A percentile compares a stretch with the other conserved stretches of the same genome.
Conservation (phyloP, 2,888 invertebrate species). For the Patella ulyssiponensis region DNA sequence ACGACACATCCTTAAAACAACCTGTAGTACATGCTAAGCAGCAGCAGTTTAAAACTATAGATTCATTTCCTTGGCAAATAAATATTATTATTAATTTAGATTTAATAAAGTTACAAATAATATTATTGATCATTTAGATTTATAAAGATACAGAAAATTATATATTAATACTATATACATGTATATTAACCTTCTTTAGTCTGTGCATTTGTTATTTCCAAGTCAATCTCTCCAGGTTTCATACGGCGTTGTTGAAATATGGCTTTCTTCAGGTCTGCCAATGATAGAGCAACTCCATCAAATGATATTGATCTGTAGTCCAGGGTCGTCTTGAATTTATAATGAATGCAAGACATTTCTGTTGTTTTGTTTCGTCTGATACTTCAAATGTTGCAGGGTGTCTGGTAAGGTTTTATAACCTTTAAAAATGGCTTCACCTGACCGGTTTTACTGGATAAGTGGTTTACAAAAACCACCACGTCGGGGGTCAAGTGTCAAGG, state of each 20-base stretch:
- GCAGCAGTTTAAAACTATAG: no score
- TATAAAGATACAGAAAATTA: no score
- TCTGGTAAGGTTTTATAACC: no score
- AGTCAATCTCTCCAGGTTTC: conserved; percentile 93
- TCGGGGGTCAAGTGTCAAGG: no score
- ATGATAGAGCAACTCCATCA: conserved; percentile 96
- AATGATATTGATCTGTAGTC: conserved; percentile 97
- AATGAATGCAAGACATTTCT: conserved; percentile 88
- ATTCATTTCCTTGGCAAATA: no score
- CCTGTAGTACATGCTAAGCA: no score
- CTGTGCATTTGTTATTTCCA: conserved; percentile 96
- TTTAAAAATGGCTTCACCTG: not conserved
- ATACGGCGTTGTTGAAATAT: conserved; percentile 96
- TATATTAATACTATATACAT: no score
- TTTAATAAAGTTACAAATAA: no score
- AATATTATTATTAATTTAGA: no score
- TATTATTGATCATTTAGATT: no score
- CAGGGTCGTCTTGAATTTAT: conserved; percentile 97
- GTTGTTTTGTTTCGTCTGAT: not conserved
- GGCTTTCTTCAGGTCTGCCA: conserved; percentile 93
- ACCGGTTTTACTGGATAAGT: conserved; percentile 1
- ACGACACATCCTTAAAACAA: not conserved
- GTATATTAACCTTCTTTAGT: conserved; percentile 88
- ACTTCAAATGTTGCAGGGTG: not conserved
- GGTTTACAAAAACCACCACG: no score